Evolutionary conservation across 1,140 invertebrate species (phyloP).

Genomic region (Myzus persicae): DNA sequence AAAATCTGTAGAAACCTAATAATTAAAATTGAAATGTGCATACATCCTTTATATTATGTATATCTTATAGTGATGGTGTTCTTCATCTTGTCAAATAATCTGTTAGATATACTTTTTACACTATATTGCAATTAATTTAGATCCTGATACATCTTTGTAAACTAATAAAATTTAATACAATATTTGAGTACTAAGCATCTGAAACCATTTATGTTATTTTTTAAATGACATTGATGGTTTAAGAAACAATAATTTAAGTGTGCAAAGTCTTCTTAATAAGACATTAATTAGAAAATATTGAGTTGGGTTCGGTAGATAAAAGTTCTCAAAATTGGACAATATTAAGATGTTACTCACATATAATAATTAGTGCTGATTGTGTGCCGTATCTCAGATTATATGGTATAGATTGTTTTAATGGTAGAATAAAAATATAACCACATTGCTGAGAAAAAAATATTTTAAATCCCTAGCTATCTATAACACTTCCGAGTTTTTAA

Average conservation of each 20-base stretch:
- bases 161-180: not conserved
- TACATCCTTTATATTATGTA: not conserved
- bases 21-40: not conserved
- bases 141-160: not conserved
- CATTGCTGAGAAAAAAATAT: not conserved
- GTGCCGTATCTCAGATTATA: not conserved
- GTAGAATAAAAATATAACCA: not conserved
- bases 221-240: not conserved
- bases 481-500: not conserved
- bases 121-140: not conserved
- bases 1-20: not conserved
- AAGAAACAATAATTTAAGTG: not conserved
- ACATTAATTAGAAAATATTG: not conserved
- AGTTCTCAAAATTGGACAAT: not conserved
- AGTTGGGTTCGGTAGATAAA: not conserved
- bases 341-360: not conserved
- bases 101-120: not conserved
- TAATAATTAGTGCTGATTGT: not conserved
- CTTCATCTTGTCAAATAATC: not conserved
- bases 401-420: not conserved
- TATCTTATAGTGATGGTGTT: not conserved
- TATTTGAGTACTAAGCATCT: not conserved
- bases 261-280: not conserved
- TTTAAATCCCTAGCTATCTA: not conserved
- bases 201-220: not conserved